Evolutionary conservation across 64 coral and sea anemone genomes (phyloP), one percentile per base, ranked within the genome.

Genomic region (Pachyseris speciosa): DNA sequence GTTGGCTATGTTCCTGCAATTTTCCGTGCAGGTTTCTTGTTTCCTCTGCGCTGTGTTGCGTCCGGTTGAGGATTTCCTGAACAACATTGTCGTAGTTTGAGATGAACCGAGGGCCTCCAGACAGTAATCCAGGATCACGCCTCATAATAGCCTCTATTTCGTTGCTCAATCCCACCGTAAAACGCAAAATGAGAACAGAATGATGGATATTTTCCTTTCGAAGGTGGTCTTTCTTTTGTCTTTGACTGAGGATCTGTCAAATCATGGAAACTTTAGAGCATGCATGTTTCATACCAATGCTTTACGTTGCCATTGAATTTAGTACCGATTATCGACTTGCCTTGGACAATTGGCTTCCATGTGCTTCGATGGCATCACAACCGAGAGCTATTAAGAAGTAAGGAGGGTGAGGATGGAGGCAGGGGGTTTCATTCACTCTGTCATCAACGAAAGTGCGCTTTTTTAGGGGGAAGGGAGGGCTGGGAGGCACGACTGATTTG

Each of bases 161-260:
- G 19, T 39, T 39, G 3, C 67, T 40, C 16, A 70, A 17, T 22
- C 36, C 29, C 37, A 70, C 15, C 17, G 67, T 34, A 17, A 40
- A 5, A 13, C 34, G 67, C 1, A 70, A 32, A 20, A 70, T 5
- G 2, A 70, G 67, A 38, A 70, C 33, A 5, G 30, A 20, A 15
- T 70, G 67, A 19, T 40, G 67, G 7, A 37, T 7, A 32, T 24
- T 4, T 39, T 70, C 67, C 16, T 40, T 34, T 40, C 4, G 30
- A 6, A 76, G 24, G 31, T 76, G 73, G 7, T 76, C 42, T 76
- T 76, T 76, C 42, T 11, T 76, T 31, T 51, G 24, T 25, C 9
- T 52, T 76, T 76, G 73, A 25, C 41, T 76, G 12, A 76, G 73
- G 12, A 76, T 44, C 73, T 76, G 42, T 51, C 22, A 51, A 32